Conservation (phyloP, 2,797 vertebrate genomes). For the Hipposideros larvatus region DNA sequence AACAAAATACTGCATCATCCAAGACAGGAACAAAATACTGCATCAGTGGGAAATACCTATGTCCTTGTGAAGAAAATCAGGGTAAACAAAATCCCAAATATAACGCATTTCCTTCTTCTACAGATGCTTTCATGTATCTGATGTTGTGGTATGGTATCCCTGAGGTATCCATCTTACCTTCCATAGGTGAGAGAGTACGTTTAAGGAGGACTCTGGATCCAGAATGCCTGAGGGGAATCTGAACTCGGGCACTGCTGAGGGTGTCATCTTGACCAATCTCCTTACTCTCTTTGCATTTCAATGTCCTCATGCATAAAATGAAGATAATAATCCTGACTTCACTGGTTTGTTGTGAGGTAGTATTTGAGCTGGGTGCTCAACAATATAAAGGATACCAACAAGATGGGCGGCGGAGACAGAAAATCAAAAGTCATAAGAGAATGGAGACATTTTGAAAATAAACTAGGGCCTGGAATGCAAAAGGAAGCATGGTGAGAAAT, state of each 20-base stretch:
- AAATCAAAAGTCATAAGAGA: neutral
- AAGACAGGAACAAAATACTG: neutral
- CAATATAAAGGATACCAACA: neutral
- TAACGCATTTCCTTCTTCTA: neutral
- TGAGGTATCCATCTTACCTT: neutral
- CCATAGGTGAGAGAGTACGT: neutral
- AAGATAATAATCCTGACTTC: neutral
- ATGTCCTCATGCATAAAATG: neutral
- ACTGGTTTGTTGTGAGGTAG: neutral
- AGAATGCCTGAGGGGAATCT: neutral
- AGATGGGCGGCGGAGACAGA: neutral
- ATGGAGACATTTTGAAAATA: neutral
- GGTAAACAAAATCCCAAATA: neutral
- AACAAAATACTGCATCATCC: neutral
- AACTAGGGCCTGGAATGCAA: neutral
- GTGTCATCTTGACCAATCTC: neutral
- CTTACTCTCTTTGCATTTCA: neutral
- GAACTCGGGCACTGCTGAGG: neutral
- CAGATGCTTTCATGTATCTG: neutral
- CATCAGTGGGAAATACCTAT: neutral
- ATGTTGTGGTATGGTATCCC: neutral
- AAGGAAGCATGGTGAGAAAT: neutral
- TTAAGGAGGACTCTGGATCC: neutral
- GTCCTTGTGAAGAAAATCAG: neutral
- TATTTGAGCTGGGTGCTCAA: neutral